Evolutionary conservation across 2,113 vertebrate genomes (phyloP), one percentile per base, ranked within the genome.

Genomic region (Microcebus tavaratra): DNA sequence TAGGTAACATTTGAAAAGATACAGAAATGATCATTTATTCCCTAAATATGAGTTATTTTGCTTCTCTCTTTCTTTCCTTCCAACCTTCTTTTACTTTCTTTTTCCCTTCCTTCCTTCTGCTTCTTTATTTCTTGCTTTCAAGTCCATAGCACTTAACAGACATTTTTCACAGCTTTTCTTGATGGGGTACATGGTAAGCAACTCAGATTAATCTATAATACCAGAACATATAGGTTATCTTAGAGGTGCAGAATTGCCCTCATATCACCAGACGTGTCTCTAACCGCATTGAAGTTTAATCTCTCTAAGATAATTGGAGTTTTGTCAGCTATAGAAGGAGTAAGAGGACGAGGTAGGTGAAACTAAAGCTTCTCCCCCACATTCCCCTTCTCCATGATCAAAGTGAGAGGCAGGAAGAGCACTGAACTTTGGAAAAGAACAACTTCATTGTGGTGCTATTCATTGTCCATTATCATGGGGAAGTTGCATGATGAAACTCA

Each of bases 1-100:
- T 65, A 68, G 3, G 48, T 90, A 86, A 68, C 79, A 93, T 81
- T 85, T 89, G 29, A 95, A 95, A 83, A 95, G 39, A 76, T 39
- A 78, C 36, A 48, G 78, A 90, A 95, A 82, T 68, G 57, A 92
- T 55, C 67, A 36, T 80, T 73, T 45, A 73, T 45, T 90, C 42
- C 48, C 61, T 50, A 79, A 42, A 93, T 42, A 78, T 48, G 63
- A 80, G 45, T 76, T 45, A 70, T 61, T 81, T 84, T 50, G 53
- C 68, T 67, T 42, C 11, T 59, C 10, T 48, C 14, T 91, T 80
- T 85, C 34, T 75, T 92, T 48, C 27, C 36, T 57, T 82, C 23
- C 61, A 59, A 90, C 15, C 39, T 76, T 75, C 80, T 23, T 48
- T 84, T n/a, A 10, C 27, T 57, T 50, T 5, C 57, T 67, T 53